Evolutionary conservation across 2,113 vertebrate species (phyloP).

Genomic region (Climacteris rufus): DNA sequence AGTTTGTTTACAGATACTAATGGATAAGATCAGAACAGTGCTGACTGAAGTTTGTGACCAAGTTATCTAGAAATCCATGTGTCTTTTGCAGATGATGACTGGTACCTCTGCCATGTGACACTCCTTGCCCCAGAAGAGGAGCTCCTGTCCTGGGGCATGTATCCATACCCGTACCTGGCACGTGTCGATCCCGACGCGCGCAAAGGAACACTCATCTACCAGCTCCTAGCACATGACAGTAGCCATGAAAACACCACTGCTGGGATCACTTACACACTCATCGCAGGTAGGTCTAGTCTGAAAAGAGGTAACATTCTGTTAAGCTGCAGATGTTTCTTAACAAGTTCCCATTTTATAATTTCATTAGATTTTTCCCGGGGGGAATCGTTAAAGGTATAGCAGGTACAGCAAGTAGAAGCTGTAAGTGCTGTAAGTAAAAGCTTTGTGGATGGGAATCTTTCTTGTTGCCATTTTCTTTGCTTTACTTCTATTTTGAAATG

Average conservation of each 20-base stretch:
- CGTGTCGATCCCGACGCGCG: constrained; percentile 74
- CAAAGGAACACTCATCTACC: constrained; percentile 76
- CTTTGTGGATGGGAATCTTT: not conserved
- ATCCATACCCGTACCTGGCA: constrained; percentile 80
- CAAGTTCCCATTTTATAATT: not conserved
- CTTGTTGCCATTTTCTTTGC: not conserved
- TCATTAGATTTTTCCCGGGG: not conserved
- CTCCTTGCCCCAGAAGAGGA: constrained; percentile 75
- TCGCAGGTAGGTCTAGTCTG: constrained; percentile 71
- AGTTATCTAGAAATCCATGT: not conserved
- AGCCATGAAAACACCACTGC: constrained; percentile 45
- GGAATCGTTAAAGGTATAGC: not conserved
- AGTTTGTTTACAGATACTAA: not conserved
- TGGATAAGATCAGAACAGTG: not conserved
- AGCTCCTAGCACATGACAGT: constrained; percentile 54
- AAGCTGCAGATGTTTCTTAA: not conserved
- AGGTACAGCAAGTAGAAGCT: not conserved
- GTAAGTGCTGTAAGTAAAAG: not conserved
- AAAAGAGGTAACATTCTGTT: not conserved
- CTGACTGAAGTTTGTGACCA: not conserved
- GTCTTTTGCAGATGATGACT: constrained; percentile 77
- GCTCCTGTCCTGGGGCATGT: constrained; percentile 83
- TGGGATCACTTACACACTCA: constrained; percentile 72
- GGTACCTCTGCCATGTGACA: constrained; percentile 82
- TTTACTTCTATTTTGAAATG: not conserved